Percentiles rank a stretch among this genome's conserved stretches.
Evolutionary conservation across 2,113 vertebrate species (phyloP).

Genomic region (Aviceda subcristata): DNA sequence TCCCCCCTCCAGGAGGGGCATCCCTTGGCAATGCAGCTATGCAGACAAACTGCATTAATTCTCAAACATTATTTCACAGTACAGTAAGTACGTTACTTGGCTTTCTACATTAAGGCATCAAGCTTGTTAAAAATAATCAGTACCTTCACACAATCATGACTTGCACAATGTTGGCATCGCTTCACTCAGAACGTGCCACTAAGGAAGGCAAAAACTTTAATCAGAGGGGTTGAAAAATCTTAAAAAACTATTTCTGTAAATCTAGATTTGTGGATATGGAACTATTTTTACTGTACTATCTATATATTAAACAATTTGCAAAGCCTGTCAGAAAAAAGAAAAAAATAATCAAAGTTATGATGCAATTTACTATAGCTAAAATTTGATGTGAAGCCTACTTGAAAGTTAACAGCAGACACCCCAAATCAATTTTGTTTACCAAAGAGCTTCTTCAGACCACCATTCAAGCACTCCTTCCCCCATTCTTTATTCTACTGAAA

Average conservation of each 20-base stretch:
- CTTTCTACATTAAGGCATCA: background rate
- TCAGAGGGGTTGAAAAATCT: background rate
- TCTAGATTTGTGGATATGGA: background rate
- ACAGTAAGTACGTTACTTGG: background rate
- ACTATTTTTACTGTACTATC: background rate
- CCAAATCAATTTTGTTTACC: background rate
- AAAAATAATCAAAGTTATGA: background rate
- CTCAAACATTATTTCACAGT: background rate
- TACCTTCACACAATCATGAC: background rate
- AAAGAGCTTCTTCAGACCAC: background rate
- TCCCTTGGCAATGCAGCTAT: background rate
- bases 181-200: background rate
- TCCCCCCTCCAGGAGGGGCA: background rate
- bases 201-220: background rate
- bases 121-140: background rate
- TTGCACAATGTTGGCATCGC: rapidly evolving
- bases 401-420: background rate
- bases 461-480: background rate
- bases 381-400: background rate
- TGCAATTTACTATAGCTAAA: background rate
- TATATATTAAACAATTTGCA: background rate
- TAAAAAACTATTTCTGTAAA: background rate
- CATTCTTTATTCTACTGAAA: background rate
- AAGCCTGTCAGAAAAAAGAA: background rate
- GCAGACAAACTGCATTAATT: background rate